phyloP scores from a whole-genome alignment of 2,113 vertebrate species.

The Ictalurus punctatus region DNA sequence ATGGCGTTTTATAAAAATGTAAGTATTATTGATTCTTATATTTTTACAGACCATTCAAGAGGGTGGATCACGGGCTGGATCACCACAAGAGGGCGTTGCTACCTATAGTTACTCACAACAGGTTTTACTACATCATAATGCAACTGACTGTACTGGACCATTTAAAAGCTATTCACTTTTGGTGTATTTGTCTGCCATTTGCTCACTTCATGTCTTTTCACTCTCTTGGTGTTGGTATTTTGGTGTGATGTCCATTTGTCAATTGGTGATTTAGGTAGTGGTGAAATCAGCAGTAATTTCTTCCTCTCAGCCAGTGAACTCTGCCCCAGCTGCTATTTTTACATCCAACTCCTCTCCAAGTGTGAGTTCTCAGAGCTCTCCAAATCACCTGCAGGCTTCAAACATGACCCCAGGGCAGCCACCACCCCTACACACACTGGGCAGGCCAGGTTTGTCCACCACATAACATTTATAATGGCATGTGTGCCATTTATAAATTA shows the following conservation, averaged over 20 bases:
- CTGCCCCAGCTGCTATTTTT: conserved; percentile 71
- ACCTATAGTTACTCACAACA: conserved; percentile 83
- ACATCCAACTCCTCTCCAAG: conserved; percentile 76
- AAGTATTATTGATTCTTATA: background rate
- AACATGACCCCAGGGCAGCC: conserved; percentile 70
- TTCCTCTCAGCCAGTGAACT: conserved; percentile 72
- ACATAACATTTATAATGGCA: background rate
- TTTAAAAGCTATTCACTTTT: background rate
- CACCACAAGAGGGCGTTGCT: conserved; percentile 73
- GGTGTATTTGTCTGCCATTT: background rate
- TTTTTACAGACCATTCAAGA: conserved; percentile 80
- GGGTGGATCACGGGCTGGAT: conserved; percentile 66
- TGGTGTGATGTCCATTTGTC: conserved; percentile 1
- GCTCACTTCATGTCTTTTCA: background rate
- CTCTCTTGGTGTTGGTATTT: background rate
- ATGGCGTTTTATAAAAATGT: background rate
- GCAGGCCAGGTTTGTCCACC: conserved; percentile 73
- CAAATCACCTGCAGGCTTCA: conserved; percentile 70
- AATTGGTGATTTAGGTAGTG: conserved; percentile 70
- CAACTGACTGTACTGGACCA: background rate
- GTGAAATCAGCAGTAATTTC: conserved; percentile 77
- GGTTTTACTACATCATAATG: conserved; percentile 64
- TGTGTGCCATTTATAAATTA: background rate
- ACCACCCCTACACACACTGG: conserved; percentile 66
- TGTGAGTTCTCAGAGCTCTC: conserved; percentile 68